Conservation (phyloP, 2,797 vertebrate species). For the Discoglossus pictus region DNA sequence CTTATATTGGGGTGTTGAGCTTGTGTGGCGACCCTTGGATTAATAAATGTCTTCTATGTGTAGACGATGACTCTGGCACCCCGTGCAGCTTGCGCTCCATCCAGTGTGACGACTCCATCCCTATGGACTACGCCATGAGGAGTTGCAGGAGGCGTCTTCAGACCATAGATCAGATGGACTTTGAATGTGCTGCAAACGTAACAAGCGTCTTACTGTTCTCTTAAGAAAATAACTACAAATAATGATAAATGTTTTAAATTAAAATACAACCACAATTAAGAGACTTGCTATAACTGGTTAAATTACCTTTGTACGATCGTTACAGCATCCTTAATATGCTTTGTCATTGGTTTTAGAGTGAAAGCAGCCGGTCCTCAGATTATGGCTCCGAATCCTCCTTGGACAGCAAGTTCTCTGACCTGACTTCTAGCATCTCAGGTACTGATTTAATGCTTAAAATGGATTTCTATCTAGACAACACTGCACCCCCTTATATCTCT, state of each 20-base stretch:
- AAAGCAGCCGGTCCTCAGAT: conserved; percentile 25
- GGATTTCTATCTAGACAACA: too few species aligned
- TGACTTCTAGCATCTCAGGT: conserved; percentile 50
- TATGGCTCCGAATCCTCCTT: conserved; percentile 22
- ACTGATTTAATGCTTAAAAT: too few species aligned
- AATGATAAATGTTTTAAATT: too few species aligned
- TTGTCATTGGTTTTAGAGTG: conserved; percentile 17
- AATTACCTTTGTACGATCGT: too few species aligned
- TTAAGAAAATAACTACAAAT: too few species aligned
- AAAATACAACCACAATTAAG: too few species aligned
- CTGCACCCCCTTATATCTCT: too few species aligned
- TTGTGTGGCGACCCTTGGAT: too few species aligned
- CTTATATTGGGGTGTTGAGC: too few species aligned
- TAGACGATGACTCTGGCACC: conserved; percentile 11
- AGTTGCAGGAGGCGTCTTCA: background rate
- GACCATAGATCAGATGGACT: background rate
- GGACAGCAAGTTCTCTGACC: conserved; percentile 9
- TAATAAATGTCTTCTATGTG: too few species aligned
- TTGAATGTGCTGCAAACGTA: conserved; percentile 16
- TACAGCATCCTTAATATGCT: too few species aligned
- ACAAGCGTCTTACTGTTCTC: background rate
- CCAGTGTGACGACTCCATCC: background rate
- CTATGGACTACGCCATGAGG: background rate
- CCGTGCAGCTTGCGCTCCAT: background rate
- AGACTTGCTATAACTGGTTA: too few species aligned